phyloP scores from a whole-genome alignment of 2,888 invertebrate species.

The Macropis europaea region DNA sequence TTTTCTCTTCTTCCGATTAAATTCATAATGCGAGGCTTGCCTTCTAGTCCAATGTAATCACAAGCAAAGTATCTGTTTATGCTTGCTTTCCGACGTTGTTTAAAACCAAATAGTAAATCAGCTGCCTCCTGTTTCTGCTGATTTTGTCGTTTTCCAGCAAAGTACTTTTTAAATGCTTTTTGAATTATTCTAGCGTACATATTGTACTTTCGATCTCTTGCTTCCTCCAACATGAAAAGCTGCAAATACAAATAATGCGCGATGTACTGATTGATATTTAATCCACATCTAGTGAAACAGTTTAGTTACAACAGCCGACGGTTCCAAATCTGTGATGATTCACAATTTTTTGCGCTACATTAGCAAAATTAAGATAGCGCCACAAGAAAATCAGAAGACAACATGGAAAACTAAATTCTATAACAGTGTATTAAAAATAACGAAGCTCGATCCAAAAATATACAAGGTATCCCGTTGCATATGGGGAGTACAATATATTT shows the following conservation, averaged over 20 bases:
- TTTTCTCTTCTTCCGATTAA: conserved; percentile 84
- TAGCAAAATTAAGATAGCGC: too few species aligned
- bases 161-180: conserved; percentile 84
- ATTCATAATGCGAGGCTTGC: conserved; percentile 82
- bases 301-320: too few species aligned
- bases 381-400: too few species aligned
- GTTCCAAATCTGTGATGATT: too few species aligned
- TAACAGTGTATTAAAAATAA: too few species aligned
- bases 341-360: too few species aligned
- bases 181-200: conserved; percentile 84
- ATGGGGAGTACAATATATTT: too few species aligned
- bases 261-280: not conserved
- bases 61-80: conserved; percentile 85
- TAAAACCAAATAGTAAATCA: conserved; percentile 81
- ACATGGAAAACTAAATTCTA: too few species aligned
- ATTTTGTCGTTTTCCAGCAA: conserved; percentile 82
- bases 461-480: too few species aligned
- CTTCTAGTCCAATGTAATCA: conserved; percentile 86
- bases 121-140: conserved; percentile 82
- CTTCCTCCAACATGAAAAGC: conserved; percentile 86
- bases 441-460: too few species aligned
- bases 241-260: conserved; percentile 68
- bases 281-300: too few species aligned
- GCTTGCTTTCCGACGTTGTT: conserved; percentile 84
- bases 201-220: conserved; percentile 85